A percentile compares a stretch with the other conserved stretches of the same genome.
phyloP scores from a whole-genome alignment of 2,888 invertebrate genomes.

The Lucinisca nassula region DNA sequence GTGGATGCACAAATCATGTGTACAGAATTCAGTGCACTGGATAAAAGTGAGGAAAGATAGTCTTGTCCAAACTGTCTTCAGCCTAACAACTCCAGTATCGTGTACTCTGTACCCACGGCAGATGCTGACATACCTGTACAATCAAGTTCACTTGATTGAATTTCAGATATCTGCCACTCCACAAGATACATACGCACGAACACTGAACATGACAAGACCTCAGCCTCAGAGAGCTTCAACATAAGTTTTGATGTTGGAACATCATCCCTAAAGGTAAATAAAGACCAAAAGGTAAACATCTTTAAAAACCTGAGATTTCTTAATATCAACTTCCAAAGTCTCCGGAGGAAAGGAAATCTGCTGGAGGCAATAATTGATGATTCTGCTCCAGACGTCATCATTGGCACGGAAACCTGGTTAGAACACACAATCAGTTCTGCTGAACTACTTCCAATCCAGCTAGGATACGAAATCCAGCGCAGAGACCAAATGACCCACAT shows the following conservation, averaged over 20 bases:
- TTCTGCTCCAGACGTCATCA: too few relatives aligned
- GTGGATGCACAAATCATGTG: neutral
- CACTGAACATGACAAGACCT: neutral
- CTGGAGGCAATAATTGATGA: too few relatives aligned
- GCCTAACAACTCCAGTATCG: neutral
- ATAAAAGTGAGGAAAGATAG: neutral
- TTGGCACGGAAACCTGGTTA: too few relatives aligned
- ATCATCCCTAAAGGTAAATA: neutral
- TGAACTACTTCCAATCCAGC: too few relatives aligned
- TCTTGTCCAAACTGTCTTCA: neutral
- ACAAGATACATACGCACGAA: neutral
- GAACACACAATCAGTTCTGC: too few relatives aligned
- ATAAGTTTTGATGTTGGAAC: neutral
- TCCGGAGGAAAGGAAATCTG: too few relatives aligned
- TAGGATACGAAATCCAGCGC: too few relatives aligned
- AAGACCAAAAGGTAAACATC: too few relatives aligned
- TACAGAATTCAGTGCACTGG: neutral
- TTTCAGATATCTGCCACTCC: neutral
- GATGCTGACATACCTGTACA: neutral
- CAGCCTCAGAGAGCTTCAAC: neutral
- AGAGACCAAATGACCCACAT: too few relatives aligned
- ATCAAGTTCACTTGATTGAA: neutral
- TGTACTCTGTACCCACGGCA: neutral
- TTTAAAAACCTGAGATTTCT: too few relatives aligned
- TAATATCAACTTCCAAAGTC: too few relatives aligned